Conservation (phyloP, 2,888 invertebrate genomes). For the Tachystola acroxantha region DNA sequence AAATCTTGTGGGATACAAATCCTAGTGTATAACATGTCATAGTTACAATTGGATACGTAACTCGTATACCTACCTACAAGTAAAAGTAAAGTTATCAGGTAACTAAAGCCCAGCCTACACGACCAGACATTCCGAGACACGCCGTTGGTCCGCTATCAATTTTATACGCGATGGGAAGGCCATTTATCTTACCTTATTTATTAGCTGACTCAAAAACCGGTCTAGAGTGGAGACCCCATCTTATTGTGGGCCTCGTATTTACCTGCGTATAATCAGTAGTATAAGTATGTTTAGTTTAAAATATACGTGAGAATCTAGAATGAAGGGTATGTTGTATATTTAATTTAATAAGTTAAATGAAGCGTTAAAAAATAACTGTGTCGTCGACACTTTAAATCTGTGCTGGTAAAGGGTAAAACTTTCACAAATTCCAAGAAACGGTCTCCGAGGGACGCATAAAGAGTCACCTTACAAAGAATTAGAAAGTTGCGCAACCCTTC, state of each 20-base stretch:
- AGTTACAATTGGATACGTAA: no score
- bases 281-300: conserved; percentile 27
- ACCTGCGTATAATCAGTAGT: conserved; percentile 50
- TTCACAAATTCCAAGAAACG: conserved; percentile 65
- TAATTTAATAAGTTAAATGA: conserved; percentile 43
- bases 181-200: conserved; percentile 77
- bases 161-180: conserved; percentile 70
- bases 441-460: conserved; percentile 37
- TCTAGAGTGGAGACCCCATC: conserved; percentile 43
- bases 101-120: conserved; percentile 48
- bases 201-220: conserved; percentile 70
- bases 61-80: neutral
- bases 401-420: conserved; percentile 52
- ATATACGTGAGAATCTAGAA: conserved; percentile 33
- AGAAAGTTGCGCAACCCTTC: conserved; percentile 77
- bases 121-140: conserved; percentile 52
- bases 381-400: conserved; percentile 26
- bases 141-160: conserved; percentile 68
- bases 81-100: conserved; percentile 39
- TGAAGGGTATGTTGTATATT: conserved; percentile 17
- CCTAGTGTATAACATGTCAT: no score
- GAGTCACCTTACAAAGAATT: conserved; percentile 69
- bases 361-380: conserved; percentile 26
- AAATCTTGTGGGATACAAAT: no score
- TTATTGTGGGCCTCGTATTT: conserved; percentile 48